Base-by-base conservation (phyloP, 2,113 vertebrate genomes). In the Meriones unguiculatus region DNA sequence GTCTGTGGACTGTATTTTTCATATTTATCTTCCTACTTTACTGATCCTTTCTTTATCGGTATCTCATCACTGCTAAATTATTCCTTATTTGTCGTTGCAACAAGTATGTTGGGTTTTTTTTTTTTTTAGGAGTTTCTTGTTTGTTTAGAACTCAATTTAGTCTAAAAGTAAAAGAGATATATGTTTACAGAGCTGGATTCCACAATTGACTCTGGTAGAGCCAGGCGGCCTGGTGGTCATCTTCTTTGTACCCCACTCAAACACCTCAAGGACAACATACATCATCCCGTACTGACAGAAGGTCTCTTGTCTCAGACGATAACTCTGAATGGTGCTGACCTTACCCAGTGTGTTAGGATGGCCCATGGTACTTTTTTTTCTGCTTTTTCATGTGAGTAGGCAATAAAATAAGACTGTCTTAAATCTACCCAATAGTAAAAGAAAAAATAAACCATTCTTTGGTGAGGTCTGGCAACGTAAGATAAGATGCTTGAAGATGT, bases 11-110 rank as follows among this genome's bases (percentile, higher is more conserved):
- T 90, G 24, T 90, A 81, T 46, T 88, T 88, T 95, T 84, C 14
- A 24, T 72, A 52, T 89, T 89, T 93, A 62, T 67, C 67, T 62
- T 96, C 15, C 15, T 91, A 32, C 38, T 89, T 65, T 67, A 89
- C 28, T 89, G 75, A 81, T 54, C 77, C 10, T 81, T 73, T 91
- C 73, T 90, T 90, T 82, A 73, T 64, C 52, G 52, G 1, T 62
- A 12, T 94, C 35, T 94, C 91, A 38, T 87, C 86, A 59, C 24
- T 93, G 5, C 14, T 80, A 81, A 93, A 85, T 28, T 35, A 57
- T 62, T 82, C 32, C 32, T 69, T 32, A n/a, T 46, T 75, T 97
- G 89, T 50, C 41, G 59, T 59, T 72, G 5, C 13, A 87, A 85
- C 6, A 76, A 76, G 22, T 32, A 3, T 30, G 30, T 54, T 80